Conservation (phyloP, 1,140 invertebrate species). For the Drosophila punjabiensis region DNA sequence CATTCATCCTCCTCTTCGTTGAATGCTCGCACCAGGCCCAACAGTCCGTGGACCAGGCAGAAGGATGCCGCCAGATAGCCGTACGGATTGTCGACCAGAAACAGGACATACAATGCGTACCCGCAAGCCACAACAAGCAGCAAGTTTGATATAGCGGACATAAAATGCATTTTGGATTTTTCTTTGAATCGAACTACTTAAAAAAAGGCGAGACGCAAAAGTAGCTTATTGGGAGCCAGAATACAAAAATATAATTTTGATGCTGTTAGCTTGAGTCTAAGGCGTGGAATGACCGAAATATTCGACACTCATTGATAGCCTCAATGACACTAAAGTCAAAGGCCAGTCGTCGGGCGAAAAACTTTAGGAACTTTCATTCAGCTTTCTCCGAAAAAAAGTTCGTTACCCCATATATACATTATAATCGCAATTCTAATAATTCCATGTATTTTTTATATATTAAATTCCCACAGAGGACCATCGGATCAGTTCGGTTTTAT, state of each 20-base stretch:
- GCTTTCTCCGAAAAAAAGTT: background rate
- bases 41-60: slow-evolving; percentile 58
- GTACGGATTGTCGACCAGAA: slow-evolving; percentile 48
- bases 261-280: slow-evolving; percentile 2
- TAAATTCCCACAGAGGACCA: background rate
- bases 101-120: slow-evolving; percentile 45
- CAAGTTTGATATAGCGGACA: slow-evolving; percentile 17
- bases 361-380: background rate
- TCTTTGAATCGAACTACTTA: background rate
- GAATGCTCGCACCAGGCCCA: slow-evolving; percentile 31
- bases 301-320: background rate
- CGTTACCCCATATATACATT: no score
- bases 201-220: background rate
- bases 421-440: background rate
- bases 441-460: background rate
- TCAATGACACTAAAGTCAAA: background rate
- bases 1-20: slow-evolving; percentile 34
- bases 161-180: slow-evolving; percentile 21
- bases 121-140: slow-evolving; percentile 44
- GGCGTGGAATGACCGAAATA: background rate
- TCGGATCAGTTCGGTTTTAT: slow-evolving; percentile 4
- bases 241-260: slow-evolving; percentile 10
- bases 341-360: background rate
- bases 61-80: slow-evolving; percentile 63
- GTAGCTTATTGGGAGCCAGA: background rate